phyloP scores from a whole-genome alignment of 2,888 invertebrate species.

The Marronus borbonicus region DNA sequence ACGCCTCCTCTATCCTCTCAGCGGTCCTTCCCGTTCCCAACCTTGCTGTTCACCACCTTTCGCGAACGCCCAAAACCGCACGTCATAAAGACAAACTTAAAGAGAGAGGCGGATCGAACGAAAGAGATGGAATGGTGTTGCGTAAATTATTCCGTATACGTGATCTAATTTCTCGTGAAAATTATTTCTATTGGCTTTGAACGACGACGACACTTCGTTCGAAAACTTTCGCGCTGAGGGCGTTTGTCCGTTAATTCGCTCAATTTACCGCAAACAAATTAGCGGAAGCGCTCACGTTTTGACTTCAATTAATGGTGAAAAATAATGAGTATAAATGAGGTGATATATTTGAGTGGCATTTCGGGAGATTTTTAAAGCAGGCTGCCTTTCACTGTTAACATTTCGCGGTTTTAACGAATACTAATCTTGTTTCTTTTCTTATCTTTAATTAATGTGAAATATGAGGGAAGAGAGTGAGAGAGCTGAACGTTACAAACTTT shows the following conservation, averaged over 20 bases:
- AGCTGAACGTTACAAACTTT: too few relatives aligned
- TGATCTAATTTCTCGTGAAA: conserved; percentile 46
- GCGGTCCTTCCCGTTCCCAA: not conserved
- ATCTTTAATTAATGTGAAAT: too few relatives aligned
- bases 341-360: not conserved
- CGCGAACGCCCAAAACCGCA: conserved; percentile 14
- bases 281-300: conserved; percentile 26
- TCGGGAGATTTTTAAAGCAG: not conserved
- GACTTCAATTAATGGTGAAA: conserved; percentile 16
- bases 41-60: not conserved
- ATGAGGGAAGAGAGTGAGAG: too few relatives aligned
- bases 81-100: conserved; percentile 26
- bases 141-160: conserved; percentile 46
- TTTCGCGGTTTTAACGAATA: too few relatives aligned
- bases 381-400: not conserved
- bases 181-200: conserved; percentile 45
- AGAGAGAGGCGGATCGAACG: conserved; percentile 3
- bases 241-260: conserved; percentile 47
- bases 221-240: conserved; percentile 28
- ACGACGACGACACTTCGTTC: conserved; percentile 34
- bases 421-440: too few relatives aligned
- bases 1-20: not conserved
- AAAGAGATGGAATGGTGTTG: conserved; percentile 25
- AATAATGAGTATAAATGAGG: conserved; percentile 27
- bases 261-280: conserved; percentile 44